A percentile compares a stretch with the other conserved stretches of the same genome.
These are phyloP conservation scores for Brachyptera putata DNA, from an alignment of 2,888 invertebrate species.

Conservation along the genomic window DNA sequence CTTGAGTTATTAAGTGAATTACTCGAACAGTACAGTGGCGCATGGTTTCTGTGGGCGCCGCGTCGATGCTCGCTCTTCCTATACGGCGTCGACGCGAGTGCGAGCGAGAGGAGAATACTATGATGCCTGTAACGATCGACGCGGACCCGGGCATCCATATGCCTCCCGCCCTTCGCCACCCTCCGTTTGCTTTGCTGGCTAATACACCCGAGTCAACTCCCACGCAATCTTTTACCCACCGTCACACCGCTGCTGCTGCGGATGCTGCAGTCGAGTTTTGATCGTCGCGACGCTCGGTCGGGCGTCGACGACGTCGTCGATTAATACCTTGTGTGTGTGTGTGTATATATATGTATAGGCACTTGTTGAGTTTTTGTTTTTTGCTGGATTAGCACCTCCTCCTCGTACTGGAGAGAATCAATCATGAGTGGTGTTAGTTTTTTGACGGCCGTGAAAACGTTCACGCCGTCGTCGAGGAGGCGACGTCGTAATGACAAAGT, in stretches of 20 bases:
- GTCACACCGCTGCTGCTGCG: not conserved
- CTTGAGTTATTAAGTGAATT: not conserved
- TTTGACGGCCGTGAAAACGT: constrained; percentile 58
- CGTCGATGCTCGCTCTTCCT: not conserved
- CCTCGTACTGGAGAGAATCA: not conserved
- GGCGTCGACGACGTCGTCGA: too few species aligned
- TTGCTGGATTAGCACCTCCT: not conserved
- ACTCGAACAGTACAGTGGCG: constrained; percentile 4
- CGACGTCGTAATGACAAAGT: constrained; percentile 60
- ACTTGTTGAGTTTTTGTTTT: constrained; percentile 23
- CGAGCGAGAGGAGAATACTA: not conserved
- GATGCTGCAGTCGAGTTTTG: constrained; percentile 13
- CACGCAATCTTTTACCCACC: constrained; percentile 1
- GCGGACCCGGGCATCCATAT: constrained; percentile 8
- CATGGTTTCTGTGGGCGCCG: constrained; percentile 12
- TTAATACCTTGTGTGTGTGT: too few species aligned
- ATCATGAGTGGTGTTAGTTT: constrained; percentile 57
- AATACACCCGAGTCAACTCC: constrained; percentile 5
- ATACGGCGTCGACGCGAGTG: not conserved
- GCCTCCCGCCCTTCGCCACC: constrained; percentile 14
- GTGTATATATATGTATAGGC: too few species aligned
- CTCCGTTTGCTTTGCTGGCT: constrained; percentile 13
- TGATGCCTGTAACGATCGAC: constrained; percentile 14
- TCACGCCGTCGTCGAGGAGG: constrained; percentile 57
- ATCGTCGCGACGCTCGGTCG: not conserved